phyloP scores from a whole-genome alignment of 1,140 invertebrate genomes.

The Galleria mellonella region DNA sequence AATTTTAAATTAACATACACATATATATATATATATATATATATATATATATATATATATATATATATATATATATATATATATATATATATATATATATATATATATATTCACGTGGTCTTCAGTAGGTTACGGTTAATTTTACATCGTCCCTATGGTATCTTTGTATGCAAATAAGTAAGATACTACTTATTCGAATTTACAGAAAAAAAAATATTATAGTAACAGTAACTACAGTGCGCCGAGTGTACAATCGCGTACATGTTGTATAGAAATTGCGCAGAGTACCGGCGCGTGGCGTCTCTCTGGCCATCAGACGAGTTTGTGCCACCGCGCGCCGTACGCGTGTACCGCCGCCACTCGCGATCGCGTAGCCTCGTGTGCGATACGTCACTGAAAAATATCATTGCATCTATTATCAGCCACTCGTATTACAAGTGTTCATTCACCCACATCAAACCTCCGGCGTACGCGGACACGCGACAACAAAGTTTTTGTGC shows the following conservation, averaged over 20 bases:
- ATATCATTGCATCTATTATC: conserved; percentile 8
- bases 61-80: no score
- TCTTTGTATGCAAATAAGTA: neutral
- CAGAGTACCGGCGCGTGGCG: conserved; percentile 41
- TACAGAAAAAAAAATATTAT: neutral
- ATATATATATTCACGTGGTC: no score
- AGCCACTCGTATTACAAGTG: conserved; percentile 20
- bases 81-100: no score
- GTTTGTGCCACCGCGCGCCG: conserved; percentile 32
- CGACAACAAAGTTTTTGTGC: conserved; percentile 5
- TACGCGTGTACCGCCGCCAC: conserved; percentile 21
- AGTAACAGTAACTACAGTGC: conserved; percentile 2
- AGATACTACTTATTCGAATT: no score
- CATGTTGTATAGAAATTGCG: conserved; percentile 33
- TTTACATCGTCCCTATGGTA: no score
- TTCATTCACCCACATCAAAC: conserved; percentile 23
- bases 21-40: no score
- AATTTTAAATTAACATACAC: no score
- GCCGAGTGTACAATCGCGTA: neutral
- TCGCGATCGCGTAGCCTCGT: conserved; percentile 13
- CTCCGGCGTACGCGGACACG: conserved; percentile 4
- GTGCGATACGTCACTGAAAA: conserved; percentile 29
- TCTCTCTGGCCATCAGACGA: conserved; percentile 27
- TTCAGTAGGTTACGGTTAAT: no score
- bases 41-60: no score